Conservation (phyloP, 1,140 invertebrate genomes). For the Hormaphis cornu region DNA sequence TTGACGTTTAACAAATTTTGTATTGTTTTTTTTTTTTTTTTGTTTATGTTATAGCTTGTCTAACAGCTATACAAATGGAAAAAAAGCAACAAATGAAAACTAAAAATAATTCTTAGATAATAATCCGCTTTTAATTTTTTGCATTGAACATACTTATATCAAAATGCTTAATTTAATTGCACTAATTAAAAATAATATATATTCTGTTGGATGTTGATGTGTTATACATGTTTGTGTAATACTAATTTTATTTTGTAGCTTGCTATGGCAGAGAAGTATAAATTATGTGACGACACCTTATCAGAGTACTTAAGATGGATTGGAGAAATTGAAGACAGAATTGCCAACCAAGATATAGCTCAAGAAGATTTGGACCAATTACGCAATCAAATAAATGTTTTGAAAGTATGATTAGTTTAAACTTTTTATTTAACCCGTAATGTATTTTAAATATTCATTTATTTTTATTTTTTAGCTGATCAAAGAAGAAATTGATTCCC, state of each 20-base stretch:
- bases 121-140: conserved; percentile 16
- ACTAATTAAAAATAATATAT: neutral
- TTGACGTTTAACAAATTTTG: neutral
- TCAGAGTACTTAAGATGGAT: conserved; percentile 82
- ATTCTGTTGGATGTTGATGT: neutral
- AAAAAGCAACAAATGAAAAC: neutral
- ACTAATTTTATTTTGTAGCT: conserved; percentile 52
- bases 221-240: neutral
- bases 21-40: neutral
- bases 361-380: conserved; percentile 81
- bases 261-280: conserved; percentile 90
- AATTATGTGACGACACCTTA: conserved; percentile 73
- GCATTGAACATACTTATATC: neutral
- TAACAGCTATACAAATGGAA: neutral
- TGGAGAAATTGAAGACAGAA: conserved; percentile 69
- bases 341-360: conserved; percentile 78
- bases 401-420: conserved; percentile 56
- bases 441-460: neutral
- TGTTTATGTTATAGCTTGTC: neutral
- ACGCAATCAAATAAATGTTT: conserved; percentile 75
- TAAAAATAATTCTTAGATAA: neutral
- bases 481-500: conserved; percentile 80
- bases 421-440: neutral
- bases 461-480: conserved; percentile 55
- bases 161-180: neutral